A percentile compares a stretch with the other conserved stretches of the same genome.
Conservation (phyloP, 2,797 vertebrate genomes). For the Decapterus maruadsi region DNA sequence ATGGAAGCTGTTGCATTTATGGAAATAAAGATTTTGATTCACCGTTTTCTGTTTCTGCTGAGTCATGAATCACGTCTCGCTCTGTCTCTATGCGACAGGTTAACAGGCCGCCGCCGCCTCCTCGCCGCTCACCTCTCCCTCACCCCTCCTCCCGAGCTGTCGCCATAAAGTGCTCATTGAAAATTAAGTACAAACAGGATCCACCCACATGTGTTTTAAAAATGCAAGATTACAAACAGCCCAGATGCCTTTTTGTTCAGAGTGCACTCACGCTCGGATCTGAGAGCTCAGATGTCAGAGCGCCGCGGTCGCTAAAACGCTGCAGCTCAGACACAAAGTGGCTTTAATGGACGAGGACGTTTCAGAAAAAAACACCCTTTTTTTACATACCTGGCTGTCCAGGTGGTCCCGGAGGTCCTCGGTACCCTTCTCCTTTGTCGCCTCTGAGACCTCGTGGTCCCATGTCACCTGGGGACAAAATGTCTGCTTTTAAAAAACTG, state of each 20-base stretch:
- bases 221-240: conserved; percentile 22
- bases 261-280: conserved; percentile 8
- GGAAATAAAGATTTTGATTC: not conserved
- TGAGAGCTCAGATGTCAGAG: conserved; percentile 29
- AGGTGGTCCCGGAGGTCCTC: conserved; percentile 80
- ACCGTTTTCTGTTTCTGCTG: not conserved
- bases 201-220: conserved; percentile 26
- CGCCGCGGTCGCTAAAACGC: conserved; percentile 6
- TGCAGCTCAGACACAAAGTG: not conserved
- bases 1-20: not conserved
- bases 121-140: not conserved
- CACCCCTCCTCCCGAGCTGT: not conserved
- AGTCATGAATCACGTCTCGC: conserved; percentile 25
- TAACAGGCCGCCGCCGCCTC: not conserved
- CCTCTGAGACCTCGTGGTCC: conserved; percentile 85
- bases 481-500: conserved; percentile 29
- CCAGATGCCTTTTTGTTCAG: conserved; percentile 21
- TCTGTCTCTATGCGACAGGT: not conserved
- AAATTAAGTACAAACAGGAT: conserved; percentile 2
- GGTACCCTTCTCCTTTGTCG: conserved; percentile 82
- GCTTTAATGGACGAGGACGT: conserved; percentile 15
- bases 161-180: conserved; percentile 10
- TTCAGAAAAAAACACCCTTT: not conserved
- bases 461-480: conserved; percentile 77
- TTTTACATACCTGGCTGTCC: conserved; percentile 82